These are phyloP conservation scores for Protula sp. DNA, from an alignment of 2,888 invertebrate genomes.

Conservation along the genomic window DNA sequence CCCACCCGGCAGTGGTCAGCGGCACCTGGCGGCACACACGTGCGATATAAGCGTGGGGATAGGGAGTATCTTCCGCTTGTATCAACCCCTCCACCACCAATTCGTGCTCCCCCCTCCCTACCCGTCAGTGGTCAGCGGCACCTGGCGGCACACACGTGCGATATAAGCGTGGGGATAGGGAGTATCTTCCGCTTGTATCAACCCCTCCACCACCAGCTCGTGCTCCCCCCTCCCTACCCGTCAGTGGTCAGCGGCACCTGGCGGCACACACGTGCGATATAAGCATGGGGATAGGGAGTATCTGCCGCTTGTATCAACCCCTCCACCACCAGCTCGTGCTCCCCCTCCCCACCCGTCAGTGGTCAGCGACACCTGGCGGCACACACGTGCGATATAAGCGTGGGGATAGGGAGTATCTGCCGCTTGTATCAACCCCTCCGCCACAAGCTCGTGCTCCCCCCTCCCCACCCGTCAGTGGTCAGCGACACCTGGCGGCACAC, in stretches of 20 bases:
- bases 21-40: slow-evolving; percentile 67
- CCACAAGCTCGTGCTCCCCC: slow-evolving; percentile 70
- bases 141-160: slow-evolving; percentile 57
- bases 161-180: not conserved
- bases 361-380: slow-evolving; percentile 69
- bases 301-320: slow-evolving; percentile 77
- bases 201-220: slow-evolving; percentile 75
- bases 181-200: slow-evolving; percentile 78
- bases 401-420: slow-evolving; percentile 70
- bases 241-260: slow-evolving; percentile 79
- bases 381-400: not conserved
- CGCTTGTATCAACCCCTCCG: slow-evolving; percentile 78
- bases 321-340: slow-evolving; percentile 78
- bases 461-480: slow-evolving; percentile 75
- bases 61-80: slow-evolving; percentile 77
- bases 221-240: slow-evolving; percentile 73
- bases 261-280: not conserved
- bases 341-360: slow-evolving; percentile 70
- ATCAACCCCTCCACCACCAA: slow-evolving; percentile 76
- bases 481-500: slow-evolving; percentile 66
- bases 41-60: not conserved
- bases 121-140: slow-evolving; percentile 79
- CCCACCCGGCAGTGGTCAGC: slow-evolving; percentile 72
- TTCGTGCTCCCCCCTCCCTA: slow-evolving; percentile 72
- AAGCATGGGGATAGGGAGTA: slow-evolving; percentile 60